These are phyloP conservation scores for Lontra canadensis DNA, from an alignment of 2,113 vertebrate species.

Conservation along the genomic window DNA sequence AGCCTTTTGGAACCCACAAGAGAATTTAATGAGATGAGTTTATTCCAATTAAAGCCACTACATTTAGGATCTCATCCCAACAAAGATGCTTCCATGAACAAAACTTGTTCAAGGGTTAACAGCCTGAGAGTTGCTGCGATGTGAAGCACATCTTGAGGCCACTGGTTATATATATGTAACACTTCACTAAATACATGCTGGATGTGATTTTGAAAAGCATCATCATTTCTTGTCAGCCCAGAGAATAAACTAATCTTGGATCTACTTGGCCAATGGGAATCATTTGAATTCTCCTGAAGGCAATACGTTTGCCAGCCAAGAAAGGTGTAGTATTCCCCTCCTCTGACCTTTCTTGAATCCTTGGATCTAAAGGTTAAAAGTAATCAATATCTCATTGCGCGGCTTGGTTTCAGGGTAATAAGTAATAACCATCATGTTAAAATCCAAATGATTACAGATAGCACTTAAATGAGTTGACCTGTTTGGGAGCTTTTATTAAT, in stretches of 20 bases:
- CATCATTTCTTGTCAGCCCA: conserved; percentile 82
- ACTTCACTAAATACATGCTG: conserved; percentile 71
- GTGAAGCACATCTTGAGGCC: conserved; percentile 67
- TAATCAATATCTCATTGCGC: conserved; percentile 90
- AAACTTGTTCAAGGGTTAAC: conserved; percentile 81
- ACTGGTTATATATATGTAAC: conserved; percentile 71
- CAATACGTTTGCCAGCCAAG: conserved; percentile 79
- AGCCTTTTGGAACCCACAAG: conserved; percentile 79
- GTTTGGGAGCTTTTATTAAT: conserved; percentile 83
- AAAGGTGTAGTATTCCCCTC: conserved; percentile 75
- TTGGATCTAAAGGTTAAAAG: conserved; percentile 87
- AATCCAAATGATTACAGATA: conserved; percentile 86
- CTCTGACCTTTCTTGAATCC: conserved; percentile 84
- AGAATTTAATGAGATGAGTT: conserved; percentile 81
- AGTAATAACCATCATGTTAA: conserved; percentile 87
- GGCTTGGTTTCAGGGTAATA: conserved; percentile 84
- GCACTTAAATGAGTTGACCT: conserved; percentile 82
- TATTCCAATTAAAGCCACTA: conserved; percentile 75
- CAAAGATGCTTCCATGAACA: conserved; percentile 58
- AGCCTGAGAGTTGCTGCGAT: conserved; percentile 67
- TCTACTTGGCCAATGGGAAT: conserved; percentile 81
- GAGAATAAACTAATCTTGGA: conserved; percentile 83
- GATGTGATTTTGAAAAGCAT: conserved; percentile 78
- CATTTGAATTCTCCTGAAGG: conserved; percentile 85
- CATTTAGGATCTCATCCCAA: conserved; percentile 70